Conservation (phyloP, 2,797 vertebrate genomes). For the Avahi laniger region DNA sequence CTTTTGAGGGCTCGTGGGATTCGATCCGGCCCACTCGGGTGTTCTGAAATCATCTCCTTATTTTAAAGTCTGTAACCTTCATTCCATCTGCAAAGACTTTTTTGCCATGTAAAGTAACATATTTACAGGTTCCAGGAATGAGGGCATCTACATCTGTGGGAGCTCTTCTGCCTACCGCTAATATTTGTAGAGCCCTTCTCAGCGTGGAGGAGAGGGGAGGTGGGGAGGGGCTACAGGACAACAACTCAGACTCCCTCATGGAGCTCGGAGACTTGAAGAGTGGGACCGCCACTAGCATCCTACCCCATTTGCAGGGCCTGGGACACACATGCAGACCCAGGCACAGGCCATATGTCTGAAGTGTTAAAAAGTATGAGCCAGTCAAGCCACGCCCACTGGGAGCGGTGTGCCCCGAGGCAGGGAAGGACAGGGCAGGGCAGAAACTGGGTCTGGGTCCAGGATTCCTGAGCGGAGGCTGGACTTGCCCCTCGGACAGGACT, state of each 20-base stretch:
- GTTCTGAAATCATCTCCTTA: neutral
- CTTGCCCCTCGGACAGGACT: neutral
- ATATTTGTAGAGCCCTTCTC: neutral
- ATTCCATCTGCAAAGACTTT: neutral
- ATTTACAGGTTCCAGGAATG: neutral
- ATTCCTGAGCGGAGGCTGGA: neutral
- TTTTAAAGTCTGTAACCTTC: neutral
- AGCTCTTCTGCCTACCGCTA: neutral
- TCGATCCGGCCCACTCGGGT: neutral
- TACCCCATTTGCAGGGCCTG: neutral
- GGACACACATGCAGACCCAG: neutral
- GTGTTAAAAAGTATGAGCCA: neutral
- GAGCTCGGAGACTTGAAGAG: neutral
- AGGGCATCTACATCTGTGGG: neutral
- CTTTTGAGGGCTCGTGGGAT: neutral
- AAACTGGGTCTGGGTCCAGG: neutral
- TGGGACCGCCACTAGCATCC: too few species aligned
- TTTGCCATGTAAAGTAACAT: neutral
- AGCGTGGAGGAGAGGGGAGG: fast-evolving
- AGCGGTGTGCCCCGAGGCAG: neutral
- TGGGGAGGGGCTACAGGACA: neutral
- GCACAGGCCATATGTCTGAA: neutral
- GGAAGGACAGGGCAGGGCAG: neutral
- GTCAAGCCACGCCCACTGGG: neutral
- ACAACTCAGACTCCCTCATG: neutral